A percentile compares a stretch with the other conserved stretches of the same genome.
These are phyloP conservation scores for Neomonachus schauinslandi DNA, from an alignment of 2,113 vertebrate genomes.

Conservation along the genomic window DNA sequence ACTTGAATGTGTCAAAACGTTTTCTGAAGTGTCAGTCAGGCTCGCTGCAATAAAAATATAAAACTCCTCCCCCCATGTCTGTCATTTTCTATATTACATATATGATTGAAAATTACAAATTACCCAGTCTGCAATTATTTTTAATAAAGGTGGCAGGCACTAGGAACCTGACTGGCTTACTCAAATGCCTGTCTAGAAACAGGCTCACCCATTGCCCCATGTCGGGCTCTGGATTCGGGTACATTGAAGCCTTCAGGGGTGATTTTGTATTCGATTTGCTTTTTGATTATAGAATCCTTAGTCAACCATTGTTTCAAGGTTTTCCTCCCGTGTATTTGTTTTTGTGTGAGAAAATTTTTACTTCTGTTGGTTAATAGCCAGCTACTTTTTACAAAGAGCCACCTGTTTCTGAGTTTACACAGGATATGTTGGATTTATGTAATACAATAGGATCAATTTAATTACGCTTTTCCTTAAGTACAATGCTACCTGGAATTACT, in stretches of 20 bases:
- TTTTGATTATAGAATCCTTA: not conserved
- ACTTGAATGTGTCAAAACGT: constrained; percentile 55
- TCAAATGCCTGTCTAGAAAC: not conserved
- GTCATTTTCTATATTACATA: constrained; percentile 54
- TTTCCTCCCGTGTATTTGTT: constrained; percentile 44
- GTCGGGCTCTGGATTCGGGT: not conserved
- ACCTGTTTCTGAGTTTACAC: constrained; percentile 61
- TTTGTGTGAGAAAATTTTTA: constrained; percentile 45
- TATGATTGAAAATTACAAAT: constrained; percentile 68
- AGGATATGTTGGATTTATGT: constrained; percentile 72
- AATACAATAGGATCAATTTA: constrained; percentile 76
- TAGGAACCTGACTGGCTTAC: not conserved
- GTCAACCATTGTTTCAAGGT: not conserved
- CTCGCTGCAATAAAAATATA: constrained; percentile 36
- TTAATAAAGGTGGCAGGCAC: not conserved
- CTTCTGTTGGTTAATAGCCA: constrained; percentile 43
- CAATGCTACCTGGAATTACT: constrained; percentile 79
- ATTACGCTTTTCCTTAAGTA: constrained; percentile 69
- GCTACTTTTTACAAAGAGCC: constrained; percentile 59
- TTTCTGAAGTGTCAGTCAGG: constrained; percentile 66
- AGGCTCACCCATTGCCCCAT: not conserved
- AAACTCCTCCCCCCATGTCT: not conserved
- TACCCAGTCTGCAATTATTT: constrained; percentile 55
- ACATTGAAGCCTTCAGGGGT: not conserved
- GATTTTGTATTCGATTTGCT: not conserved